Percentiles rank a stretch among this genome's conserved stretches.
Conservation (phyloP, 2,797 vertebrate genomes). For the Anas flavirostris region DNA sequence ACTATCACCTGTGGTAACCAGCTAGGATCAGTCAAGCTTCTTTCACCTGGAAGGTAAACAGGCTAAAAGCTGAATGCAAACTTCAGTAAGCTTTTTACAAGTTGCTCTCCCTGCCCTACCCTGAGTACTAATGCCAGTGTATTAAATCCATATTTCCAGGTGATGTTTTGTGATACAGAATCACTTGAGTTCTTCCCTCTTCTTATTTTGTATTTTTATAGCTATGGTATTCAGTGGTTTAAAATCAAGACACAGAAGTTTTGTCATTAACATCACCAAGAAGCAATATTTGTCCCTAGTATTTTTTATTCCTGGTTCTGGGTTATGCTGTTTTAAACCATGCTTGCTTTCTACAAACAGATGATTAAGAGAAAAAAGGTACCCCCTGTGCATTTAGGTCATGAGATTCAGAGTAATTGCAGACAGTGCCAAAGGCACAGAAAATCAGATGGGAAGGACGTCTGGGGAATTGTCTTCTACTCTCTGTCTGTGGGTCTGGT, state of each 20-base stretch:
- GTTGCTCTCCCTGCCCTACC: not conserved
- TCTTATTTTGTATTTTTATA: not conserved
- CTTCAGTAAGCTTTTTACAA: not conserved
- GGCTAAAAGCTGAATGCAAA: not conserved
- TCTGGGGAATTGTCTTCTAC: not conserved
- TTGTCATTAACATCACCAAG: not conserved
- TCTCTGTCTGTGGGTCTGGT: not conserved
- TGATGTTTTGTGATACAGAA: not conserved
- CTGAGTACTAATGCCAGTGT: not conserved
- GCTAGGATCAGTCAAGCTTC: not conserved
- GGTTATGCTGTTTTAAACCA: not conserved
- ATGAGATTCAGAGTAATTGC: not conserved
- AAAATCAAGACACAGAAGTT: not conserved
- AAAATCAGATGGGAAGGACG: not conserved
- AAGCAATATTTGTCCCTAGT: not conserved
- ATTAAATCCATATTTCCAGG: not conserved
- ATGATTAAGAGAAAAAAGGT: not conserved
- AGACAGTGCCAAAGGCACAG: not conserved
- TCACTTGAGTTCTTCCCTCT: not conserved
- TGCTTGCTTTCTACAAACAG: not conserved
- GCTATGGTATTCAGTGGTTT: not conserved
- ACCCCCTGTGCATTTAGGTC: not conserved
- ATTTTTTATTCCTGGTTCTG: not conserved
- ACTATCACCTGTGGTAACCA: not conserved
- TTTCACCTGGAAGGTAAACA: not conserved